Evolutionary conservation across 2,888 invertebrate genomes (phyloP).

Genomic region (Mermis nigrescens): DNA sequence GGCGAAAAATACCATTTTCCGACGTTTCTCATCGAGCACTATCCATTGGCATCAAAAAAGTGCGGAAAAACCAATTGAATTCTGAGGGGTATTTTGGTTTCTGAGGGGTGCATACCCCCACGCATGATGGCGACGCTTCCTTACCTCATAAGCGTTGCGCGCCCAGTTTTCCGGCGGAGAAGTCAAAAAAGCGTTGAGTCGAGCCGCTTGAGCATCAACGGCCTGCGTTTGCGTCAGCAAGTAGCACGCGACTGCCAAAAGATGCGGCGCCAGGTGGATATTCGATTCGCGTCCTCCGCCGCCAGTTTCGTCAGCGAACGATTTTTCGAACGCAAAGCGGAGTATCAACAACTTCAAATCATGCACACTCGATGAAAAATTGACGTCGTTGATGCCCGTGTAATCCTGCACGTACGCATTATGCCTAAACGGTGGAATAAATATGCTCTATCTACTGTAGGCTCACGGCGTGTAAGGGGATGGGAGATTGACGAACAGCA

Average conservation of each 20-base stretch:
- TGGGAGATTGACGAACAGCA: too few species aligned
- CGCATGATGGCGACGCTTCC: too few species aligned
- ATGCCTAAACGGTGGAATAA: constrained; percentile 43
- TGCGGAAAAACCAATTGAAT: too few species aligned
- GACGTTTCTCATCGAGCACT: too few species aligned
- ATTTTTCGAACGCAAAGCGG: constrained; percentile 75
- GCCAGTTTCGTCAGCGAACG: constrained; percentile 90
- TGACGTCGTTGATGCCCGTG: constrained; percentile 24
- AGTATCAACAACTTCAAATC: constrained; percentile 71
- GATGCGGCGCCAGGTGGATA: constrained; percentile 77
- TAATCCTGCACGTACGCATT: constrained; percentile 38
- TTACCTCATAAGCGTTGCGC: background rate
- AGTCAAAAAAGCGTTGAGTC: background rate
- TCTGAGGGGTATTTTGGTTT: too few species aligned
- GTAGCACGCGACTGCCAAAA: constrained; percentile 31
- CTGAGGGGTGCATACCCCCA: too few species aligned
- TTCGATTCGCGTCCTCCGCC: constrained; percentile 42
- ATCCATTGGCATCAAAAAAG: too few species aligned
- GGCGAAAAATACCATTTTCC: too few species aligned
- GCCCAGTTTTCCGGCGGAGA: background rate
- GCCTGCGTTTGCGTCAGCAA: constrained; percentile 4
- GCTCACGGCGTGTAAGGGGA: too few species aligned
- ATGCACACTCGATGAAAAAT: constrained; percentile 38
- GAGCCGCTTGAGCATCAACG: background rate
- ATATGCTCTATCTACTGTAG: too few species aligned